Conservation (phyloP, 2,797 vertebrate species). For the Lateolabrax maculatus region DNA sequence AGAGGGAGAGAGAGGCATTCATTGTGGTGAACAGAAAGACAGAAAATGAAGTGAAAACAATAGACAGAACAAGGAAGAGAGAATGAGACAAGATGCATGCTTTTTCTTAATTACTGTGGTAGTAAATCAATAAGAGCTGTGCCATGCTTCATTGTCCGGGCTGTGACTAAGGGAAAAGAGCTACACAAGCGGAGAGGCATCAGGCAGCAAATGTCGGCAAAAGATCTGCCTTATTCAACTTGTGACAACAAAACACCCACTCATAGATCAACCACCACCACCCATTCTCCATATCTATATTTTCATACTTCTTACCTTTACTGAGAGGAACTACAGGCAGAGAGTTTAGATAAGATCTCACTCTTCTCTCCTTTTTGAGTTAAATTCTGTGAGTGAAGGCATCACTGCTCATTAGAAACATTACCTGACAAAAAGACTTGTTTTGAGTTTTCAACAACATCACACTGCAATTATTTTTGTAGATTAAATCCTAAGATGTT, state of each 20-base stretch:
- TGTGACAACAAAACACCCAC: slow-evolving; percentile 4
- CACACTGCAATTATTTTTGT: not conserved
- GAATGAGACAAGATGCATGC: slow-evolving; percentile 23
- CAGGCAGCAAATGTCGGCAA: not conserved
- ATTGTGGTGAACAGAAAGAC: not conserved
- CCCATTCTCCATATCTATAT: not conserved
- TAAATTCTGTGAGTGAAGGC: not conserved
- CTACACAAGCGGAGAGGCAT: slow-evolving; percentile 16
- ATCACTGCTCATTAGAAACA: not conserved
- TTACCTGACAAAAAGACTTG: not conserved
- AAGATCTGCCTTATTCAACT: slow-evolving; percentile 8
- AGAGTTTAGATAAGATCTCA: not conserved
- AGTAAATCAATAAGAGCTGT: slow-evolving; percentile 68
- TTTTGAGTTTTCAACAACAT: not conserved
- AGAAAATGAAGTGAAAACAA: slow-evolving; percentile 5
- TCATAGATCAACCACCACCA: slow-evolving; percentile 1
- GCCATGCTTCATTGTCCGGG: slow-evolving; percentile 68
- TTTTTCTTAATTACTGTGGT: slow-evolving; percentile 71
- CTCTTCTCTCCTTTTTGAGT: not conserved
- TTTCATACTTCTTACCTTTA: slow-evolving; percentile 6
- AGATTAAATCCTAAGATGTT: not conserved
- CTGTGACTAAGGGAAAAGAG: slow-evolving; percentile 38
- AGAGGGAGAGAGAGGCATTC: not conserved
- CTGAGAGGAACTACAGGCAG: not conserved
- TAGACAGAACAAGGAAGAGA: not conserved